phyloP scores from a whole-genome alignment of 2,113 vertebrate species.

The Columba livia region DNA sequence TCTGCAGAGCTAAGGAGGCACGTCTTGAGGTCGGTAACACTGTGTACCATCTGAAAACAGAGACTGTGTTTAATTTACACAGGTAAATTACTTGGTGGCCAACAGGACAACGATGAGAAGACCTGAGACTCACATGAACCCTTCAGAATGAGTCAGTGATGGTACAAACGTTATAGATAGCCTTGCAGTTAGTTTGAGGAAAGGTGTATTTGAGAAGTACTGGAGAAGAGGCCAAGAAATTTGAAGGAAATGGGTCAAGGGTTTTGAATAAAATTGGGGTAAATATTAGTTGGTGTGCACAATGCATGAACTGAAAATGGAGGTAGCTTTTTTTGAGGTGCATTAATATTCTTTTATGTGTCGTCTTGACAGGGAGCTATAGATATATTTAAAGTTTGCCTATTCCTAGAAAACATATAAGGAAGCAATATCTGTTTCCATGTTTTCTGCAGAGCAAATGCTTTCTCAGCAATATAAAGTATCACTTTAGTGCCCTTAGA shows the following conservation, averaged over 20 bases:
- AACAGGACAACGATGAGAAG: neutral
- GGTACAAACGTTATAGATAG: neutral
- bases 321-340: neutral
- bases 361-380: neutral
- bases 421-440: neutral
- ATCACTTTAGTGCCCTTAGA: neutral
- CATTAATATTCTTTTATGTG: neutral
- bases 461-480: neutral
- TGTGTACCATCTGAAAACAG: neutral
- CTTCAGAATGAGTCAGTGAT: neutral
- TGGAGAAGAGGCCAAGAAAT: neutral
- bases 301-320: neutral
- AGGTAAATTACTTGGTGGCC: neutral
- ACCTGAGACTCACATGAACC: neutral
- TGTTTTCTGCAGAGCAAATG: accelerated
- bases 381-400: neutral
- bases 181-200: neutral
- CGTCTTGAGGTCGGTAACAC: neutral
- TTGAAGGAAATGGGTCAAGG: neutral
- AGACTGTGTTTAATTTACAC: neutral
- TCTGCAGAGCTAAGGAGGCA: neutral
- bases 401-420: neutral
- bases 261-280: neutral
- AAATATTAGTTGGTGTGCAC: neutral
- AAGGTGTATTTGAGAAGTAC: neutral